Percentiles rank a stretch among this genome's conserved stretches.
These are phyloP conservation scores for Malurus splendens DNA, from an alignment of 2,797 vertebrate genomes.

Conservation along the genomic window DNA sequence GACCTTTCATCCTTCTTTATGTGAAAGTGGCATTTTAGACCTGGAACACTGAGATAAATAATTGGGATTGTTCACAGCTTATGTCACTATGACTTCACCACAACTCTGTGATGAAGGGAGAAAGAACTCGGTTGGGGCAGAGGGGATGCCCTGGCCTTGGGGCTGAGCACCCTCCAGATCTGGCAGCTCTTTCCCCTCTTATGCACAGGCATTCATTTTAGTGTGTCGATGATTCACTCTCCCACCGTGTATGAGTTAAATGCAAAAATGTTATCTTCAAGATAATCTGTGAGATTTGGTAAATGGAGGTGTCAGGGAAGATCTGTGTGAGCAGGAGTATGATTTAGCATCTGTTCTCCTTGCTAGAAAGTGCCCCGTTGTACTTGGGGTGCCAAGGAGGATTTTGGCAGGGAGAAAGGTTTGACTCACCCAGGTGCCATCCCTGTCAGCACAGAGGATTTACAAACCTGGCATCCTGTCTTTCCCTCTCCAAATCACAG, in stretches of 20 bases:
- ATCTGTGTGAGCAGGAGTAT: background rate
- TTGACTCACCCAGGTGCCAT: constrained; percentile 16
- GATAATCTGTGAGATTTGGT: background rate
- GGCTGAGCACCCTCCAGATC: background rate
- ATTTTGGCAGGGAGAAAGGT: constrained; percentile 4
- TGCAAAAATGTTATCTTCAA: background rate
- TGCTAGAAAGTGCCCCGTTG: background rate
- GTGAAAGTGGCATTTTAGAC: background rate
- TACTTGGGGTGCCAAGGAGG: background rate
- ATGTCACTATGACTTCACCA: background rate
- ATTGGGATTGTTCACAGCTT: background rate
- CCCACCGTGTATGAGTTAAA: background rate
- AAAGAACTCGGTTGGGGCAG: background rate
- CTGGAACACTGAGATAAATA: background rate
- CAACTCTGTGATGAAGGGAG: background rate
- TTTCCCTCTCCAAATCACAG: constrained; percentile 33
- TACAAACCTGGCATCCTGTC: constrained; percentile 19
- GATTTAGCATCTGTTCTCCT: background rate
- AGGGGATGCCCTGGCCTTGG: background rate
- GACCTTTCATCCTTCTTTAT: background rate
- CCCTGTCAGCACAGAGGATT: background rate
- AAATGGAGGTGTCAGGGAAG: background rate
- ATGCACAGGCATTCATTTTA: rapidly evolving
- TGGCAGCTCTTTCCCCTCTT: background rate
- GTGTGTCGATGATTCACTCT: background rate